These are phyloP conservation scores for Caretta caretta DNA, from an alignment of 2,113 vertebrate species.

Conservation along the genomic window DNA sequence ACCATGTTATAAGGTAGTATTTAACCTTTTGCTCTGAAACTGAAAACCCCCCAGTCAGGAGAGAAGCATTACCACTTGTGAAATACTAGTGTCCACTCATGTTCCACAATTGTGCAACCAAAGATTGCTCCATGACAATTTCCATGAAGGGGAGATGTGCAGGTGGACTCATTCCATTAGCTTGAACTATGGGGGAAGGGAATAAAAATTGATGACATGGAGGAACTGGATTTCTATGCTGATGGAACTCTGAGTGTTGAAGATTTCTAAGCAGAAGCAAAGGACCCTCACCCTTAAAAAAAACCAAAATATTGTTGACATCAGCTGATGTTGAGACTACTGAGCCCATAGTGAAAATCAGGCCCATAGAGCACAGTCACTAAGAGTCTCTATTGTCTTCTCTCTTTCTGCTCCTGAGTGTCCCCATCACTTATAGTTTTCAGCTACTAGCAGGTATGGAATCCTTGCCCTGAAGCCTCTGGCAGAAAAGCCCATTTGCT, in stretches of 20 bases:
- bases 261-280: background rate
- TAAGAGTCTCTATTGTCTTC: background rate
- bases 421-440: background rate
- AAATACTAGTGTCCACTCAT: background rate
- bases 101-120: background rate
- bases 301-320: background rate
- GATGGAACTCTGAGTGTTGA: background rate
- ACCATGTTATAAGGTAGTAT: background rate
- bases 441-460: background rate
- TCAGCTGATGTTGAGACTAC: background rate
- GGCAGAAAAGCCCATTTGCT: background rate
- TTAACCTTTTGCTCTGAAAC: background rate
- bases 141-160: background rate
- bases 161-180: too few relatives aligned
- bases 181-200: background rate
- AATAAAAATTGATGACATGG: background rate
- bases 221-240: background rate
- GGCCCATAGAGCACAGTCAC: background rate
- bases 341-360: background rate
- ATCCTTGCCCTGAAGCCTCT: background rate
- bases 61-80: background rate
- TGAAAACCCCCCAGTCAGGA: background rate
- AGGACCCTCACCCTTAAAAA: background rate
- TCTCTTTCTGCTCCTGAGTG: background rate
- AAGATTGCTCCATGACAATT: too few relatives aligned